Evolutionary conservation across 2,888 invertebrate genomes (phyloP).

Genomic region (Plagodis dolabraria): DNA sequence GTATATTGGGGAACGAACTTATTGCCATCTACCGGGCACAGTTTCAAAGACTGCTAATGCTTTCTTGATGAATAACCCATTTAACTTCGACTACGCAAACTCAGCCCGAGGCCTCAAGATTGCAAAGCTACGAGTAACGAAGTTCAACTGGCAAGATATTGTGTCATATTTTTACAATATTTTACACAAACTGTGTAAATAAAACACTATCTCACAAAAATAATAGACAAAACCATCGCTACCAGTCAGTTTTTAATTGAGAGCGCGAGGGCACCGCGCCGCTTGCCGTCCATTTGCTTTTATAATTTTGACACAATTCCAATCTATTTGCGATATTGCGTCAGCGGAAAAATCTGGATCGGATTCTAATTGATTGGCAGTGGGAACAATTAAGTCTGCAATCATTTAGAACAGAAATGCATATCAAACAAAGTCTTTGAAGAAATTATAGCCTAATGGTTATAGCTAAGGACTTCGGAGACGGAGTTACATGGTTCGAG

Average conservation of each 20-base stretch:
- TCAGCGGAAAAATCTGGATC: constrained; percentile 23
- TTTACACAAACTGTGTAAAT: background rate
- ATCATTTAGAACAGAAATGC: constrained; percentile 10
- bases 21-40: too few species aligned
- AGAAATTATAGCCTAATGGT: too few species aligned
- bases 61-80: too few species aligned
- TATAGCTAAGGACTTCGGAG: too few species aligned
- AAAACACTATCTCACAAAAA: constrained; percentile 1
- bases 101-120: too few species aligned
- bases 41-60: too few species aligned
- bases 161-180: too few species aligned
- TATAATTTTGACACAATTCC: constrained; percentile 36
- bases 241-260: constrained; percentile 19
- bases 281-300: constrained; percentile 28
- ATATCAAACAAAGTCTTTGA: background rate
- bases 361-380: constrained; percentile 22
- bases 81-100: too few species aligned
- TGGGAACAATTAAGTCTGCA: constrained; percentile 21
- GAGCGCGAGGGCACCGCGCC: constrained; percentile 3
- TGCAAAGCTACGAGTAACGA: too few species aligned
- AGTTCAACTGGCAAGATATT: too few species aligned
- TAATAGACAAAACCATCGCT: background rate
- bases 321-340: constrained; percentile 23
- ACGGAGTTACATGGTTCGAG: too few species aligned
- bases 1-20: too few species aligned